Evolutionary conservation across 2,888 invertebrate genomes (phyloP), one percentile per base, ranked within the genome.

Genomic region (Beris morrisii): DNA sequence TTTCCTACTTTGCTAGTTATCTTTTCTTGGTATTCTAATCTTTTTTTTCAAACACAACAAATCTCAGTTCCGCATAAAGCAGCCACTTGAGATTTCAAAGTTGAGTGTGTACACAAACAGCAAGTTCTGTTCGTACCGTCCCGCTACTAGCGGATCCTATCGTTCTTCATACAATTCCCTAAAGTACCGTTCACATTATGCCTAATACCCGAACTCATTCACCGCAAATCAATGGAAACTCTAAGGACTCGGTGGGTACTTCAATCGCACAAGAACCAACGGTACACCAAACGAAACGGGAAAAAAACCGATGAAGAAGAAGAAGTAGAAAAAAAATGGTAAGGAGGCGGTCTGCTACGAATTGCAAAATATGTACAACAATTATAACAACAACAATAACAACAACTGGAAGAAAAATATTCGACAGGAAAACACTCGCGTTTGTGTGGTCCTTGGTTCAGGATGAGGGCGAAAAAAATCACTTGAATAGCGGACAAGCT

Each of bases 191-290:
- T 61, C 61, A 61, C 52, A 61, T 61, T 61, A 61, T 61, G 61
- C 61, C 61, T 61, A 61, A 61, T 61, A 38, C 61, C 22, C 52
- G 31, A 61, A 61, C 61, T 61, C 61, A 61, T 61, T 61, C 61
- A 52, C 50, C 52, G 61, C 61, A 52, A 61, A 52, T 61, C 61
- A 61, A 52, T 52, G 38, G 38, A 38, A 52, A 28, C 11, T 13
- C 58, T 59, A 28, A 31, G 22, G 48, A 59, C 46, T 59, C 5
- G n/a, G 13, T n/a, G 46, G 13, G 32, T 52, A 52, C 28, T 50
- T 61, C 52, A 58, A 46, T 61, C 61, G 32, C 61, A 61, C 32
- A 52, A 61, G 31, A 30, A 15, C 58, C 32, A 61, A 61, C 46
- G n/a, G 15, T 45, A 45, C 50, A 38, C n/a, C 43, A 22, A 61